These are phyloP conservation scores for Sebastes taczanowskii DNA, from an alignment of 2,797 vertebrate species.

Conservation along the genomic window DNA sequence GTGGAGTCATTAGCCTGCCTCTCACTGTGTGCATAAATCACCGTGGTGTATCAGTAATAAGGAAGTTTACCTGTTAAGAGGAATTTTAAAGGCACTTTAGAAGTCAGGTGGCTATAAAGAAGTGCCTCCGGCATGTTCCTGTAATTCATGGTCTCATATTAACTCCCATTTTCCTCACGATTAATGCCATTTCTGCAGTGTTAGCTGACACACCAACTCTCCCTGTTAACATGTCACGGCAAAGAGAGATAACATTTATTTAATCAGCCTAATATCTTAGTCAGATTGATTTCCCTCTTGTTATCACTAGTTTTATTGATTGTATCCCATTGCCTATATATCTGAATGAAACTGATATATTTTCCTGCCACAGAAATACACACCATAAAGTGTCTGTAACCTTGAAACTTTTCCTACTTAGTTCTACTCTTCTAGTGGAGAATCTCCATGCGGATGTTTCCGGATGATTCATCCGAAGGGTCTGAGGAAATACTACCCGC, in stretches of 20 bases:
- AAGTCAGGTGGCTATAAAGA: conserved; percentile 72
- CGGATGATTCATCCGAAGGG: conserved; percentile 46
- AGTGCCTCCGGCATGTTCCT: conserved; percentile 77
- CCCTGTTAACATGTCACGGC: neutral
- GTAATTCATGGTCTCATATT: conserved; percentile 80
- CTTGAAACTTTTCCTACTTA: conserved; percentile 58
- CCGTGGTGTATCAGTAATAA: conserved; percentile 76
- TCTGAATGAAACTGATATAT: neutral
- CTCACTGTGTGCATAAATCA: conserved; percentile 72
- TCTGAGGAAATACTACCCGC: conserved; percentile 52
- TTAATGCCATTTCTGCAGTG: conserved; percentile 34
- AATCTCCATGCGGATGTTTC: conserved; percentile 26
- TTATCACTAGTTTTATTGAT: neutral
- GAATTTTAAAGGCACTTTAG: conserved; percentile 68
- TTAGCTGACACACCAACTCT: conserved; percentile 1
- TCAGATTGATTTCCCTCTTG: neutral
- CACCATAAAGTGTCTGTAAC: conserved; percentile 20
- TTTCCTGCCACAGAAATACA: neutral
- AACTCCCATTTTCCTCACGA: conserved; percentile 73
- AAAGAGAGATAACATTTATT: conserved; percentile 20
- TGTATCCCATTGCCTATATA: neutral
- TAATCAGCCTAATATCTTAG: neutral
- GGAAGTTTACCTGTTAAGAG: conserved; percentile 80
- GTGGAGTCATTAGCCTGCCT: conserved; percentile 55
- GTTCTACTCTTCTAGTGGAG: neutral